Conservation (phyloP, 1,140 invertebrate genomes). For the Drosophila ercepeae region DNA sequence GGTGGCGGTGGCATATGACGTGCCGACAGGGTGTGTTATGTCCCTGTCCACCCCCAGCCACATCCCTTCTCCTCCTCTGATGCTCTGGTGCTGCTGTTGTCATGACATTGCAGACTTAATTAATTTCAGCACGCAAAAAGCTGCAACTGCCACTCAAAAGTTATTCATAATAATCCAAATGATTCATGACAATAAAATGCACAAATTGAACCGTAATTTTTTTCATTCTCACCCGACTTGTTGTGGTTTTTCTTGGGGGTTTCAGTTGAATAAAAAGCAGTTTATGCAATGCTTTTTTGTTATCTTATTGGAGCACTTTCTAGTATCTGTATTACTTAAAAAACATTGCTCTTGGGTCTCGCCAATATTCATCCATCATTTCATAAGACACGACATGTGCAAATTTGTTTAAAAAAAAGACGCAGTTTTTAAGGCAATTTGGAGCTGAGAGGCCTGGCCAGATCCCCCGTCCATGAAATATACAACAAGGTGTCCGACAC, state of each 20-base stretch:
- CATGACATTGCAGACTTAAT: conserved; percentile 63
- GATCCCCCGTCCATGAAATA: conserved; percentile 13
- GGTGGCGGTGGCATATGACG: conserved; percentile 42
- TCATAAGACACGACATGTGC: conserved; percentile 58
- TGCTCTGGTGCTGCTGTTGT: conserved; percentile 27
- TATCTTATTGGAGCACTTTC: conserved; percentile 4
- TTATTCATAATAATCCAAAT: conserved; percentile 68
- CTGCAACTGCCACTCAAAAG: conserved; percentile 66
- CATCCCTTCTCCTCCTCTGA: background rate
- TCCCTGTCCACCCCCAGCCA: background rate
- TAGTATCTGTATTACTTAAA: background rate
- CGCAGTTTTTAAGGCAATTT: conserved; percentile 55
- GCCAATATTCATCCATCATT: conserved; percentile 20
- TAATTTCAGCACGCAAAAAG: conserved; percentile 77
- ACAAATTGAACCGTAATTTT: conserved; percentile 57
- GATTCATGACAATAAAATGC: conserved; percentile 73
- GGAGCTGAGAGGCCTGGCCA: conserved; percentile 27
- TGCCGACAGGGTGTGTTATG: conserved; percentile 53
- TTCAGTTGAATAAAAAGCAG: conserved; percentile 5
- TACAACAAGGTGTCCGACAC: conserved; percentile 48
- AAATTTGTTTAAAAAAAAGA: conserved; percentile 19
- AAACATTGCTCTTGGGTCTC: background rate
- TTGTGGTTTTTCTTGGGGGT: conserved; percentile 14
- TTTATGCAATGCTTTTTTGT: background rate
- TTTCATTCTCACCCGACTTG: conserved; percentile 3